A percentile compares a stretch with the other conserved stretches of the same genome.
Evolutionary conservation across 2,113 vertebrate genomes (phyloP).

Genomic region (Salvelinus fontinalis): DNA sequence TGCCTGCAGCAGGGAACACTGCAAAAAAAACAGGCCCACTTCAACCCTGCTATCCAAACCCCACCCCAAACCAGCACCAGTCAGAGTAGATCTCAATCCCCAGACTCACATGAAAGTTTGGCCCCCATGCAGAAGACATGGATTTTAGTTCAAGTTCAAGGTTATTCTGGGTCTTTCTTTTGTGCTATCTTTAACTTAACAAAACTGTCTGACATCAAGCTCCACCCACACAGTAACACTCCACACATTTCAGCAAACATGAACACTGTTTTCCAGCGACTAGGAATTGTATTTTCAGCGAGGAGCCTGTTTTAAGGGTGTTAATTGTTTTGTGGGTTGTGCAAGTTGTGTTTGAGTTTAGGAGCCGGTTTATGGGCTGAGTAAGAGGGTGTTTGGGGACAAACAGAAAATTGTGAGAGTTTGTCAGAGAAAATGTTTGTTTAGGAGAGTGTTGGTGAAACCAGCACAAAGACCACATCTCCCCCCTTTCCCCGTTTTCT

Average conservation of each 20-base stretch:
- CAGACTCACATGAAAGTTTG: conserved; percentile 11
- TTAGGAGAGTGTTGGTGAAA: conserved; percentile 22
- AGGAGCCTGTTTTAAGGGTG: conserved; percentile 29
- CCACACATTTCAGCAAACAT: conserved; percentile 18
- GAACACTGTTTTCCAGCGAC: conserved; percentile 33
- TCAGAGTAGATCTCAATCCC: conserved; percentile 28
- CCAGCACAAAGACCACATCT: background rate
- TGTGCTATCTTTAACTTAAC: conserved; percentile 2
- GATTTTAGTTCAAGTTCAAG: conserved; percentile 21
- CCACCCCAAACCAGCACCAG: background rate
- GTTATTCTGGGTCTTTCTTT: background rate
- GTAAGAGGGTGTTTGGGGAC: too few species aligned
- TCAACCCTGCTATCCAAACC: too few species aligned
- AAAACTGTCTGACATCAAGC: background rate
- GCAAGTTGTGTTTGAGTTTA: conserved; percentile 41
- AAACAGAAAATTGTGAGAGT: too few species aligned
- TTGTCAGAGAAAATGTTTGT: conserved; percentile 18
- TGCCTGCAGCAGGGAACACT: conserved; percentile 46
- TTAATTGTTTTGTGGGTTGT: conserved; percentile 44
- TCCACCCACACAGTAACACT: background rate
- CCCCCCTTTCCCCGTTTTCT: background rate
- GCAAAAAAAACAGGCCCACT: background rate
- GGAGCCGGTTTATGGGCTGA: background rate
- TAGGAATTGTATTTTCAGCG: conserved; percentile 41
- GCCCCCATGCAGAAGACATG: background rate